phyloP scores from a whole-genome alignment of 2,797 vertebrate species.

The Sylvilagus floridanus region DNA sequence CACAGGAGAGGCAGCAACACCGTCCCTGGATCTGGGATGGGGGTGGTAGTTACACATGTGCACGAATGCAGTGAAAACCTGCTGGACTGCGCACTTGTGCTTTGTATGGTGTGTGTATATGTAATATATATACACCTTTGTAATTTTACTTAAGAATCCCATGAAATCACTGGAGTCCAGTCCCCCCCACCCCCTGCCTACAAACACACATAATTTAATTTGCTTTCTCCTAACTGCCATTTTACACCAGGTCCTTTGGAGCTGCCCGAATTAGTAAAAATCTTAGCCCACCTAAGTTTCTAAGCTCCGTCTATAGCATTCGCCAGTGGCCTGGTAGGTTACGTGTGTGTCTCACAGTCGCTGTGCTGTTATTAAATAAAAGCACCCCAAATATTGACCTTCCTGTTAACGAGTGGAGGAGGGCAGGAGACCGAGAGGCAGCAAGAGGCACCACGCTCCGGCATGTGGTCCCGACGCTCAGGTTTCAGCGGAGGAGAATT shows the following conservation, averaged over 20 bases:
- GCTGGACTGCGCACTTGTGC: not conserved
- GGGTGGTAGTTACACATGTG: too few relatives aligned
- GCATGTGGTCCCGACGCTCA: not conserved
- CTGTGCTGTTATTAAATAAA: conserved; percentile 2
- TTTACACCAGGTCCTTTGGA: conserved; percentile 21
- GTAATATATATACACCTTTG: not conserved
- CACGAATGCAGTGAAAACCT: not conserved
- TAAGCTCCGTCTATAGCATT: not conserved
- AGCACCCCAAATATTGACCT: not conserved
- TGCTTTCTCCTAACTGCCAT: not conserved
- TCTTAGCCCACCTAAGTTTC: not conserved
- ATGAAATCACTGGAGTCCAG: not conserved
- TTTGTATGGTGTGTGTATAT: not conserved
- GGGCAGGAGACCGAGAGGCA: not conserved
- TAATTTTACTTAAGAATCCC: conserved; percentile 29
- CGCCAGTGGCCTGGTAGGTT: not conserved
- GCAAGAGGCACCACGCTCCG: not conserved
- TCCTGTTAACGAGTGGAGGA: not conserved
- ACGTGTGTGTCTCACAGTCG: not conserved
- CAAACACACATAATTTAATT: not conserved
- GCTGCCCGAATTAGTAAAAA: not conserved
- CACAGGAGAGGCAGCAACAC: not conserved
- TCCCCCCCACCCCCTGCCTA: not conserved
- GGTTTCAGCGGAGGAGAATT: conserved; percentile 67
- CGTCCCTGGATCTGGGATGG: not conserved